Base-by-base conservation (phyloP, 2,888 invertebrate genomes). In the Meiosimyza platycephala region DNA sequence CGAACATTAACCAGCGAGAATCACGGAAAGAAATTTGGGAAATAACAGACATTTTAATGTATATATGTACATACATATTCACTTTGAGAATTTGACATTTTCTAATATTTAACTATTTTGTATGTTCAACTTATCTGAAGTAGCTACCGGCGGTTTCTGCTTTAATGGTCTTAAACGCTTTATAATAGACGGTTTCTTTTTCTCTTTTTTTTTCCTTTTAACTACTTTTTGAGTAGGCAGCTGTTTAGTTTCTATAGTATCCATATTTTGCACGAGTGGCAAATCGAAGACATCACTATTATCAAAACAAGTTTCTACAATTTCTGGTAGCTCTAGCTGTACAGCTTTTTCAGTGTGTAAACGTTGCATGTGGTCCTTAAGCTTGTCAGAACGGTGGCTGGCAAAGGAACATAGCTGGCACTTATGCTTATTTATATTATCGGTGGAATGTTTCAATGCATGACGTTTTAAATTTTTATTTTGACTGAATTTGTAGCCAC, bases 401-500 rank as follows among this genome's bases (percentile, higher is more conserved):
- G 86, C 82, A 76, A 89, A 90, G 1, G 85, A 80, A 76, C 90
- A 90, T 75, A 87, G 75, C 54, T 87, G 84, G 70, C 90, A 90
- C 73, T 85, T 84, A 75, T 85, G 82, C 18, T 83, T 83, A 73
- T 77, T 81, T 5, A 79, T 77, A 1, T 84, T 81, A 4, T 82
- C 80, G 3, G 82, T 78, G 1, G 84, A 84, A 69, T 86, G 85
- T 71, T 84, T 83, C 6, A 86, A 75, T 0, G 85, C 85, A 65
- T 86, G 85, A 0, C 85, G 81, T 54, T 85, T 88, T 6, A 90
- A 84, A 79, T 90, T 90, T 80, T 90, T 90, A 66, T 87, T 87
- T 74, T 90, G 87, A 11, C 90, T 89, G 78, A 90, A 90, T 70
- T 88, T 88, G 67, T 88, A 89, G 6, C 90, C 90, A 78, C 90